Base-by-base conservation (phyloP, 2,797 vertebrate species). In the Epinephelus coioides region DNA sequence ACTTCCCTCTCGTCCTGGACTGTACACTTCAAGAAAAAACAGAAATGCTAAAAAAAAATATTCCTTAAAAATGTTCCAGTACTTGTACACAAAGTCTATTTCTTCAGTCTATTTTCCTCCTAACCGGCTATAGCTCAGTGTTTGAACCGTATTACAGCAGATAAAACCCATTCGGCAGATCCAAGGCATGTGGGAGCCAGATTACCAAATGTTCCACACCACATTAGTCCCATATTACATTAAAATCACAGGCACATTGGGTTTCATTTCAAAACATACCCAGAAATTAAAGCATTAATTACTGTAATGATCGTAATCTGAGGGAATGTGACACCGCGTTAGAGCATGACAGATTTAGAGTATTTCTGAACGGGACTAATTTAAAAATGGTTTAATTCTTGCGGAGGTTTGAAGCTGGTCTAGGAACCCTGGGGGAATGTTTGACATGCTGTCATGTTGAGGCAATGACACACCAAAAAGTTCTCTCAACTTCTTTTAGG, bases 221-320 rank as follows among this genome's bases (percentile, higher is more conserved):
- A 89, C 82, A 92, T 94, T 92, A 94, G 89, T 90, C 86, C 88
- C 86, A 91, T 89, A 88, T 91, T 91, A 93, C 86, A 90, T 86
- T 86, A 90, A 94, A 88, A 92, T 86, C 82, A 84, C 86, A 80
- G 82, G 81, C 85, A 90, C 89, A 92, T 89, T 88, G 91, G 84
- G 86, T 89, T 82, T 85, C 87, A 89, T 94, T 93, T 93, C 89
- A 91, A 94, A 94, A 92, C 77, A 92, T 82, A 90, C 77, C 84
- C 88, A 85, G 90, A 91, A 94, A 92, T 93, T 92, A 92, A 92
- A 92, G 90, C 90, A 92, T 92, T 92, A 94, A 94, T 94, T 92
- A 94, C 83, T 93, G 91, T 89, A 90, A 92, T 93, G 93, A 95
- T 95, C 90, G 84, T 90, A 92, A 95, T 95, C 92, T 92, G 86